phyloP scores from a whole-genome alignment of 2,113 vertebrate genomes.

The Lampris incognitus region DNA sequence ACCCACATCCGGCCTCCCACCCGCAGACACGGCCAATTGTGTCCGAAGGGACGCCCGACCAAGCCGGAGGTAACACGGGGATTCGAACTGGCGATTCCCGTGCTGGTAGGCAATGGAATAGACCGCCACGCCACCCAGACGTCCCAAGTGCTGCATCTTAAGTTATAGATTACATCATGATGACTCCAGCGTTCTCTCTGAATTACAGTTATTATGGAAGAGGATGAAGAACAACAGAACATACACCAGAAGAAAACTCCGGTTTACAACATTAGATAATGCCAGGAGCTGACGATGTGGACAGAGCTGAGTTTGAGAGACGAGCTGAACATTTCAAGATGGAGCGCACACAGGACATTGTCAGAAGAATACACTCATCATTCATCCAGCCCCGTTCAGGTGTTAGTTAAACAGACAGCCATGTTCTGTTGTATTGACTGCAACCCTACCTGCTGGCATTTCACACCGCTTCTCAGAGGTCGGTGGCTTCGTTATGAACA shows the following conservation, averaged over 20 bases:
- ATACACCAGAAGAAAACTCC: conserved; percentile 4
- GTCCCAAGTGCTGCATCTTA: conserved; percentile 25
- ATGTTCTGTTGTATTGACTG: conserved; percentile 13
- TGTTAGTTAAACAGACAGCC: conserved; percentile 53
- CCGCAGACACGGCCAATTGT: too few relatives aligned
- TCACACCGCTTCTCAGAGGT: conserved; percentile 91
- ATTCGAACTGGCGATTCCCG: too few relatives aligned
- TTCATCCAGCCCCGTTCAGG: conserved; percentile 16
- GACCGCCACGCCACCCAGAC: not conserved
- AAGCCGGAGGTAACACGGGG: too few relatives aligned
- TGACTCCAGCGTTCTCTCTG: conserved; percentile 3
- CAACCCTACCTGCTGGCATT: conserved; percentile 86
- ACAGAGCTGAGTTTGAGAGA: conserved; percentile 5
- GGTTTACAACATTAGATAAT: conserved; percentile 8
- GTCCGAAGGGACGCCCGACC: too few relatives aligned
- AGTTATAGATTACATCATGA: conserved; percentile 13
- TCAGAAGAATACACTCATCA: conserved; percentile 25
- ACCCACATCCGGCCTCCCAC: too few relatives aligned
- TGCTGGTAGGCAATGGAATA: too few relatives aligned
- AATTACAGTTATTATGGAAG: not conserved
- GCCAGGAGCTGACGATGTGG: conserved; percentile 32
- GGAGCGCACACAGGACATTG: not conserved
- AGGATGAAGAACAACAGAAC: conserved; percentile 6
- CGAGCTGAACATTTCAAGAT: conserved; percentile 5
- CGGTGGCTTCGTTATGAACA: conserved; percentile 89